These are phyloP conservation scores for Platerodrilus igneus DNA, from an alignment of 2,888 invertebrate species.

Conservation along the genomic window DNA sequence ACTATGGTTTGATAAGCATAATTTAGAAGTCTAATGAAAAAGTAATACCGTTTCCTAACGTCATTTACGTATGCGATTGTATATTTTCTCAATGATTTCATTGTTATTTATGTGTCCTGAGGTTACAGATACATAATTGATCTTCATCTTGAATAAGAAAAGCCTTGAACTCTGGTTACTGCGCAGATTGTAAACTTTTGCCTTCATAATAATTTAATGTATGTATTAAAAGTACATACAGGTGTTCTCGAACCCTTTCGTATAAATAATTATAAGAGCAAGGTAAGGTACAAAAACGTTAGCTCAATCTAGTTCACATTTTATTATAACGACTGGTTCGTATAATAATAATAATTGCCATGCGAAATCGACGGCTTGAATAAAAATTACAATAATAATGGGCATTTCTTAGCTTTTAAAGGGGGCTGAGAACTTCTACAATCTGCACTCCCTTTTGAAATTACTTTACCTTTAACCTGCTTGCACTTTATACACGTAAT, in stretches of 20 bases:
- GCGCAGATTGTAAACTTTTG: too few relatives aligned
- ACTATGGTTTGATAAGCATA: too few relatives aligned
- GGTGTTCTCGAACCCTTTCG: conserved; percentile 18
- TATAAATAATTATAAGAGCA: conserved; percentile 19
- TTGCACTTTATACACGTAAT: conserved; percentile 27
- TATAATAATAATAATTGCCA: conserved; percentile 31
- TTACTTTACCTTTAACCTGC: conserved; percentile 24
- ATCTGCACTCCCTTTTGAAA: conserved; percentile 25
- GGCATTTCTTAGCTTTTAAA: conserved; percentile 28
- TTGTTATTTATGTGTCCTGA: too few relatives aligned
- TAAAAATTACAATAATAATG: conserved; percentile 32
- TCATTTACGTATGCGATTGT: too few relatives aligned
- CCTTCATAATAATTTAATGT: conserved; percentile 1
- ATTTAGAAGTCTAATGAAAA: too few relatives aligned
- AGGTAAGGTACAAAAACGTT: conserved; percentile 22
- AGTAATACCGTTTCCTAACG: too few relatives aligned
- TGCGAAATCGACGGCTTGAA: conserved; percentile 29
- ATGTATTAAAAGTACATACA: conserved; percentile 15
- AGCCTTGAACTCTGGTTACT: too few relatives aligned
- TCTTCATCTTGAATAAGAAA: too few relatives aligned
- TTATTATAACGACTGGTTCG: conserved; percentile 18
- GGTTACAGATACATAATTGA: too few relatives aligned
- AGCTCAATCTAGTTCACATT: conserved; percentile 16
- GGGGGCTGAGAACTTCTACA: conserved; percentile 27
- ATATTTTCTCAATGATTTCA: too few relatives aligned